Percentiles rank a stretch among this genome's conserved stretches.
Conservation (phyloP, 2,797 vertebrate genomes). For the Echiichthys vipera region DNA sequence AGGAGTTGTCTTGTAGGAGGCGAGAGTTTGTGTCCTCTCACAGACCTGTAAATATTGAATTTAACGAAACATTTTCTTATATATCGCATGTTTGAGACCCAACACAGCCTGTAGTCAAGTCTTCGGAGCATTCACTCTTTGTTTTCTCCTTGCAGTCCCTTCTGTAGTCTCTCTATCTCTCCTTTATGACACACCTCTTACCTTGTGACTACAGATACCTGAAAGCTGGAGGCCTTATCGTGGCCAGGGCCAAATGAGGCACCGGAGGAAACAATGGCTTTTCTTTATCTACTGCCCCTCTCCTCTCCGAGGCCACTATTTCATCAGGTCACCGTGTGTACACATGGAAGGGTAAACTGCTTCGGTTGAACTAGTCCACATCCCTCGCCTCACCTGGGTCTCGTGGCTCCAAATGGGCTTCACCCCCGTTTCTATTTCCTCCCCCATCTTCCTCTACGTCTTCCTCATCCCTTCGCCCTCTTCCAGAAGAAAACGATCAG, state of each 20-base stretch:
- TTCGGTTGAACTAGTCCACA: slow-evolving; percentile 37
- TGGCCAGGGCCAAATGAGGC: slow-evolving; percentile 42
- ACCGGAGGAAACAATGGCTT: slow-evolving; percentile 44
- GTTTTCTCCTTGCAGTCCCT: slow-evolving; percentile 69
- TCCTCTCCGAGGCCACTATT: slow-evolving; percentile 34
- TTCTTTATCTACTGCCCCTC: slow-evolving; percentile 51
- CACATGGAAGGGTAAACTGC: slow-evolving; percentile 45
- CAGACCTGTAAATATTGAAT: no score
- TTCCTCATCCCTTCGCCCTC: slow-evolving; percentile 21
- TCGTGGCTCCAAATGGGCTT: slow-evolving; percentile 33
- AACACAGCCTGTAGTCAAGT: no score
- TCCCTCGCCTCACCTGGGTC: slow-evolving; percentile 43
- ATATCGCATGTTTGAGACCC: no score
- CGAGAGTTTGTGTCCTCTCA: no score
- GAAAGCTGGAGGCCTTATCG: slow-evolving; percentile 54
- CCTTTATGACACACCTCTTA: slow-evolving; percentile 89
- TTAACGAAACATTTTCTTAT: no score
- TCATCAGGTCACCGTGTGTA: slow-evolving; percentile 53
- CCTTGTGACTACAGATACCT: slow-evolving; percentile 77
- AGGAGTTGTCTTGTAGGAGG: no score
- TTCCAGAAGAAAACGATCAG: slow-evolving; percentile 81
- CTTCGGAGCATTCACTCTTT: no score
- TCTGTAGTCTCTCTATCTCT: slow-evolving; percentile 87
- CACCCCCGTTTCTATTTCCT: slow-evolving; percentile 20
- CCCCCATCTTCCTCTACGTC: slow-evolving; percentile 8